Base-by-base conservation (phyloP, 2,797 vertebrate species). In the Danio jaintianensis region DNA sequence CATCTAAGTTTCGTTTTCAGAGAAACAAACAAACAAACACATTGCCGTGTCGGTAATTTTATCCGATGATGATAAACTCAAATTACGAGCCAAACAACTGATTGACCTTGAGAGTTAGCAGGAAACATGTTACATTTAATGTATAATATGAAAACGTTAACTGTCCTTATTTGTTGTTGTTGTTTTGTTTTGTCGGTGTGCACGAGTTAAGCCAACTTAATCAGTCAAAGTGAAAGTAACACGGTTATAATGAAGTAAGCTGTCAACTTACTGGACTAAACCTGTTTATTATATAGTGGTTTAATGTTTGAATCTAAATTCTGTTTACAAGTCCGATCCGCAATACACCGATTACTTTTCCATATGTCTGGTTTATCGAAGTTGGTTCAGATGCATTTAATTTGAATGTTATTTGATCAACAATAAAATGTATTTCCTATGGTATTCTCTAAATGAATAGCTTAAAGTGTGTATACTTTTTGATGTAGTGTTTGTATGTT, bases 1-100 rank as follows among this genome's bases (percentile, higher is more conserved):
- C 52, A 47, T 20, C 10, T 16, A 48, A 78, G 69, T 80, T 80
- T 80, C 69, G 69, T 80, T 80, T 73, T 56, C 16, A 53, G 7
- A 20, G 69, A 66, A 79, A 71, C 3, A 0, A 53, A 8, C 45
- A 48, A 36, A 18, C 53, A 71, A 22, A 55, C 50, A 45, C 13
- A 38, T 56, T 12, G 29, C 8, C 4, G 48, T 18, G 38, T 43
- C 18, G 55, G 38, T 66, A 12, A 22, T 9, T 43, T 53, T 22
- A 8, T 43, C 36, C 18, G 69, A 18, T 55, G 40, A 10, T 76
- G 1, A 29, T 55, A 40, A 66, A 47, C 36, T 55, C 6, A 22
- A n/a, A 9, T 18, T 15, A n/a, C 7, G 2, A 67, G 40, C 63
- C 4, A 12, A 48, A 18, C 4, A 20, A 18, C 40, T 43, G 52